These are phyloP conservation scores for Darevskia nairensis DNA, from an alignment of 2,797 vertebrate genomes.

Conservation along the genomic window DNA sequence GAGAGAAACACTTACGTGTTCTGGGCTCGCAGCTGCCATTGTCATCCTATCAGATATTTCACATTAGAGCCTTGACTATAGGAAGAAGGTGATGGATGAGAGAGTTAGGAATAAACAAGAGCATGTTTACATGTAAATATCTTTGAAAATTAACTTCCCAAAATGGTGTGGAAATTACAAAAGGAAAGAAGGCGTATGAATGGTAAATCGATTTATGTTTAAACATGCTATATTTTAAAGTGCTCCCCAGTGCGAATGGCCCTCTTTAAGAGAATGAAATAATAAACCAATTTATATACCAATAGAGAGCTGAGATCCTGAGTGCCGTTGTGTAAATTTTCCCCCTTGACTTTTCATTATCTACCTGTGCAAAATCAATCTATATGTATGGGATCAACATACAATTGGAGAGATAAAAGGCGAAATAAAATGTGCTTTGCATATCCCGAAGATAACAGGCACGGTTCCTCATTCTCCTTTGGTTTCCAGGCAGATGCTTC, in stretches of 20 bases:
- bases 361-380: conserved; percentile 87
- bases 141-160: conserved; percentile 61
- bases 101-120: conserved; percentile 34
- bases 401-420: conserved; percentile 85
- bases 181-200: neutral
- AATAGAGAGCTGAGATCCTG: conserved; percentile 77
- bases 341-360: conserved; percentile 89
- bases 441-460: conserved; percentile 80
- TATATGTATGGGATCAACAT: conserved; percentile 88
- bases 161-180: conserved; percentile 61
- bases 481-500: conserved; percentile 69
- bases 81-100: conserved; percentile 19
- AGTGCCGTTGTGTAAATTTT: conserved; percentile 87
- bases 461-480: conserved; percentile 55
- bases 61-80: accelerated
- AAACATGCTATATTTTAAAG: conserved; percentile 68
- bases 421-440: conserved; percentile 84
- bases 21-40: neutral
- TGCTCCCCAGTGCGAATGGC: conserved; percentile 62
- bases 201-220: conserved; percentile 67
- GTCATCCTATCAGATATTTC: neutral
- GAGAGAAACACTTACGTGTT: conserved; percentile 19
- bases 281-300: conserved; percentile 86
- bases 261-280: conserved; percentile 78
- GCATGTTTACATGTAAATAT: conserved; percentile 62